Evolutionary conservation across 2,888 invertebrate species (phyloP).

Genomic region (Macroteleia sp.): DNA sequence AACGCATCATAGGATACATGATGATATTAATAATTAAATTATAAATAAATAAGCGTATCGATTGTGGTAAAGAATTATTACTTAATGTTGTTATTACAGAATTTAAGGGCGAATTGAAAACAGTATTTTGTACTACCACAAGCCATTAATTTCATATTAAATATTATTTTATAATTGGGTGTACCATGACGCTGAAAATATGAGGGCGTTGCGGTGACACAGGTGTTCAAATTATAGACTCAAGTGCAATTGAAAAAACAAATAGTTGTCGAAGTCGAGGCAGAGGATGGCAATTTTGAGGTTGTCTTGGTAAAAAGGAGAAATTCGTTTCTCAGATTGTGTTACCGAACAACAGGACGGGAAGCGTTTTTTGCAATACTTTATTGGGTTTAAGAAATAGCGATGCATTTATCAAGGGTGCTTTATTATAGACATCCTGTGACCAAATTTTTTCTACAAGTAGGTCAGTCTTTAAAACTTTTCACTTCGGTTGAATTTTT

Average conservation of each 20-base stretch:
- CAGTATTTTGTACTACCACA: too few relatives aligned
- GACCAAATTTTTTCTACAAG: constrained; percentile 1
- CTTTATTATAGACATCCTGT: constrained; percentile 34
- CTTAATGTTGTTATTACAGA: too few relatives aligned
- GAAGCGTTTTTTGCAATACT: background rate
- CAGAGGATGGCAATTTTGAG: constrained; percentile 40
- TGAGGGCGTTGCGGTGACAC: constrained; percentile 31
- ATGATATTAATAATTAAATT: constrained; percentile 49
- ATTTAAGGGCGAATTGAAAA: too few relatives aligned
- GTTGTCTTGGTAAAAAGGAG: constrained; percentile 30
- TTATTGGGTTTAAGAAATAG: constrained; percentile 17
- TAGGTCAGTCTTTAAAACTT: background rate
- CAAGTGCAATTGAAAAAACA: constrained; percentile 26
- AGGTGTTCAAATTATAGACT: constrained; percentile 45
- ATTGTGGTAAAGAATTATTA: too few relatives aligned
- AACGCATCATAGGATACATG: constrained; percentile 15
- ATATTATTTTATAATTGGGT: constrained; percentile 3
- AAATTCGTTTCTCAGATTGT: constrained; percentile 31
- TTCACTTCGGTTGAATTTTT: background rate
- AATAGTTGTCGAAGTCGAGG: constrained; percentile 15
- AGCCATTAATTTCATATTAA: constrained; percentile 13
- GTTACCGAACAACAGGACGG: constrained; percentile 22
- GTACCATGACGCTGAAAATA: constrained; percentile 9
- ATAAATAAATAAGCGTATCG: too few relatives aligned
- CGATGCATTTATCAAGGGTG: constrained; percentile 13